phyloP scores from a whole-genome alignment of 2,888 invertebrate species.

The Tenthredo livida region DNA sequence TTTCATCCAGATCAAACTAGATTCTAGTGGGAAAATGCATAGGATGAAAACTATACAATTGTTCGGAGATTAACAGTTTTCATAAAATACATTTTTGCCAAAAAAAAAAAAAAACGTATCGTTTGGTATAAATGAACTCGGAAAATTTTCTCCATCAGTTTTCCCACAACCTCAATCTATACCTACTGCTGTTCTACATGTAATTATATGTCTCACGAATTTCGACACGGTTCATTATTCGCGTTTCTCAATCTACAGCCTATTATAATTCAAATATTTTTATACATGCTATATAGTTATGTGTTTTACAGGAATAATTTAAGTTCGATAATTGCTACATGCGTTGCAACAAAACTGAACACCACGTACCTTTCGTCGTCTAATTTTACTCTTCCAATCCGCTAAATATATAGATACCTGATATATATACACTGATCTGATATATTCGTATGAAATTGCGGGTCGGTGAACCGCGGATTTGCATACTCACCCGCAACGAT shows the following conservation, averaged over 20 bases:
- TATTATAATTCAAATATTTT: neutral
- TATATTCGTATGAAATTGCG: neutral
- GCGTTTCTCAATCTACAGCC: neutral
- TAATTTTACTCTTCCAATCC: neutral
- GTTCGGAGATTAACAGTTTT: neutral
- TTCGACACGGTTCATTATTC: neutral
- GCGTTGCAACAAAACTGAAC: neutral
- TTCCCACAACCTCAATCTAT: too few species aligned
- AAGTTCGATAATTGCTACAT: neutral
- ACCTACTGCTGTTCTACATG: neutral
- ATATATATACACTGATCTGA: neutral
- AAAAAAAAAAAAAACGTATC: neutral
- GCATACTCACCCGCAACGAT: neutral
- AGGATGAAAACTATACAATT: neutral
- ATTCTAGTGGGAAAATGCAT: neutral
- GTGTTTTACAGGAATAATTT: neutral
- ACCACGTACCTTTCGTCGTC: neutral
- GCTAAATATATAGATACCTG: neutral
- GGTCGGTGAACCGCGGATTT: conserved; percentile 6
- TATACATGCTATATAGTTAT: too few species aligned
- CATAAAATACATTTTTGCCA: neutral
- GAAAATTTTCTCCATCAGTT: too few species aligned
- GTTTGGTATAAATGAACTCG: too few species aligned
- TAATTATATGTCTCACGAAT: neutral
- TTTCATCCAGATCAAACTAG: neutral